Conservation (phyloP, 2,797 vertebrate genomes). For the Bufotes viridis region DNA sequence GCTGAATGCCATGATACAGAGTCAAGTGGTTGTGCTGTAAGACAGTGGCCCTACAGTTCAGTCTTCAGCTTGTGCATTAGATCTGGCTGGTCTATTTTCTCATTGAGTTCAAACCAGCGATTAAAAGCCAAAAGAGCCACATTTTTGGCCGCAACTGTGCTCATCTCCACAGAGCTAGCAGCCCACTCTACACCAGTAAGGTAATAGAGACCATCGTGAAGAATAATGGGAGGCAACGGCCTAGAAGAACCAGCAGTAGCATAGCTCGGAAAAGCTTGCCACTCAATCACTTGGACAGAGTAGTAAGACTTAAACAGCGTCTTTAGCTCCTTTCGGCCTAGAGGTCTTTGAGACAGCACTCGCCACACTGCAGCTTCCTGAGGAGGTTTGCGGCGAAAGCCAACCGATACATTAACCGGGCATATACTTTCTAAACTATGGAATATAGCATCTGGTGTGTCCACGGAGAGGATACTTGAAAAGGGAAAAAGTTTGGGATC, state of each 20-base stretch:
- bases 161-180: slow-evolving; percentile 95
- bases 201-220: slow-evolving; percentile 92
- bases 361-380: slow-evolving; percentile 94
- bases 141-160: slow-evolving; percentile 92
- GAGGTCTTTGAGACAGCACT: slow-evolving; percentile 85
- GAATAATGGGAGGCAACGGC: slow-evolving; percentile 82
- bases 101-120: slow-evolving; percentile 90
- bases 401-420: slow-evolving; percentile 88
- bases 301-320: slow-evolving; percentile 97
- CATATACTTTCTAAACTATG: slow-evolving; percentile 88
- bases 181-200: slow-evolving; percentile 93
- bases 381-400: slow-evolving; percentile 91
- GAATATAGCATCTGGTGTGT: slow-evolving; percentile 85
- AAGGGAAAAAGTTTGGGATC: slow-evolving; percentile 97
- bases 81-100: slow-evolving; percentile 96
- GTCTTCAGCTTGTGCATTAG: slow-evolving; percentile 98
- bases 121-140: slow-evolving; percentile 94
- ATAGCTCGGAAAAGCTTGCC: slow-evolving; percentile 88
- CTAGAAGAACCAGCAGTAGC: slow-evolving; percentile 72
- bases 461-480: slow-evolving; percentile 87
- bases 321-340: slow-evolving; percentile 89
- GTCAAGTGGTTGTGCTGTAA: not conserved
- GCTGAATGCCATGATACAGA: slow-evolving; percentile 3
- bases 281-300: slow-evolving; percentile 92
- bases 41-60: slow-evolving; percentile 82